Percentiles rank a stretch among this genome's conserved stretches.
These are phyloP conservation scores for Tapera naevia DNA, from an alignment of 2,797 vertebrate species.

Conservation along the genomic window DNA sequence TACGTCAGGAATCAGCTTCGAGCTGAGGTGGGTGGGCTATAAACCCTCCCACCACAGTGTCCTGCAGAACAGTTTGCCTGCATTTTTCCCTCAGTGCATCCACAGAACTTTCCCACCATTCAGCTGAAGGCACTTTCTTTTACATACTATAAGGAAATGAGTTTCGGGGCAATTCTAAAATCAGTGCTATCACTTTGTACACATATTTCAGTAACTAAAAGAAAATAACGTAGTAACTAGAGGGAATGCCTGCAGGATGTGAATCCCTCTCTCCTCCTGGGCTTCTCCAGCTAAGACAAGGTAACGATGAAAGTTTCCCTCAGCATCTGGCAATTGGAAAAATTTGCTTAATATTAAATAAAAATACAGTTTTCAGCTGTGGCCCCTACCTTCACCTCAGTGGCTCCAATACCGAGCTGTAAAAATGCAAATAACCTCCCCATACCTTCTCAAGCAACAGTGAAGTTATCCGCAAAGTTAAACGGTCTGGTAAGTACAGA, in stretches of 20 bases:
- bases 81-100: fast-evolving
- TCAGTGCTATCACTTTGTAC: not conserved
- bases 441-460: fast-evolving
- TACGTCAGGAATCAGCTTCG: not conserved
- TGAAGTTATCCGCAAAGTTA: too few relatives aligned
- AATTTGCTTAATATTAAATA: not conserved
- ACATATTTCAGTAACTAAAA: not conserved
- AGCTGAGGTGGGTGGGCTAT: not conserved
- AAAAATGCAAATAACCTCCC: not conserved
- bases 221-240: not conserved
- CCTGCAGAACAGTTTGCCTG: not conserved
- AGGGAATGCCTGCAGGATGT: not conserved
- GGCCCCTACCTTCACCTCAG: not conserved
- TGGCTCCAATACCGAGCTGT: not conserved
- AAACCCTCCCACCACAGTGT: not conserved
- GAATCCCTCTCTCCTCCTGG: not conserved
- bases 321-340: not conserved
- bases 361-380: not conserved
- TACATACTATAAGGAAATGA: not conserved
- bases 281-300: not conserved
- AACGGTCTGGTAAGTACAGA: too few relatives aligned
- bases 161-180: not conserved
- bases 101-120: not conserved
- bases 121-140: not conserved
- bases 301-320: not conserved